phyloP scores from a whole-genome alignment of 2,888 invertebrate genomes.

The Drosophila lutescens region DNA sequence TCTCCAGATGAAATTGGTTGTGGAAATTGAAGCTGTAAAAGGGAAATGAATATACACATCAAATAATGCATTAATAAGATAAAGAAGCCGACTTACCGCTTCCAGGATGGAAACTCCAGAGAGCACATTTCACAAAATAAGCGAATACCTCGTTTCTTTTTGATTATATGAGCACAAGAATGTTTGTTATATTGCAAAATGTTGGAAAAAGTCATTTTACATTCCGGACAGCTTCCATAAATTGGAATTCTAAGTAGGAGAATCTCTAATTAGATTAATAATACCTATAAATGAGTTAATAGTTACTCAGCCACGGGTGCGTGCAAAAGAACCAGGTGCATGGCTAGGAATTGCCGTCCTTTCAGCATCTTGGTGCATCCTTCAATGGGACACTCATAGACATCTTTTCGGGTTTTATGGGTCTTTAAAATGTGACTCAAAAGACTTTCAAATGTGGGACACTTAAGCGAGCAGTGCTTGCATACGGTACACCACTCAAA shows the following conservation, averaged over 20 bases:
- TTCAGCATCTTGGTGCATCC: conserved; percentile 52
- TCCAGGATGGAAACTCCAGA: conserved; percentile 80
- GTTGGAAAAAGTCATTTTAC: conserved; percentile 76
- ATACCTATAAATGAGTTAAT: accelerated
- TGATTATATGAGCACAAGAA: conserved; percentile 77
- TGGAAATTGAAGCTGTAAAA: conserved; percentile 81
- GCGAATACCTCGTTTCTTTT: conserved; percentile 62
- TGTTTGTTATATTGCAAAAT: conserved; percentile 82
- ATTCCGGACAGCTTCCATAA: conserved; percentile 78
- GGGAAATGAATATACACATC: neutral
- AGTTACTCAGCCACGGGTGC: conserved; percentile 73
- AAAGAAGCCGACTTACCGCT: conserved; percentile 64
- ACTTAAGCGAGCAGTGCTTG: conserved; percentile 61
- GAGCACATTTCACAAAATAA: conserved; percentile 76
- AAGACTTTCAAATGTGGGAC: conserved; percentile 56
- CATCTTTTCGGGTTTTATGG: conserved; percentile 45
- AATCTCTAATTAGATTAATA: neutral
- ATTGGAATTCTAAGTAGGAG: conserved; percentile 51
- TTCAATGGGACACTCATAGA: conserved; percentile 71
- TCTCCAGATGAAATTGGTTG: conserved; percentile 82
- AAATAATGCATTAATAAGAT: neutral
- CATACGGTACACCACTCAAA: conserved; percentile 70
- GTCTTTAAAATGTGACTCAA: conserved; percentile 54
- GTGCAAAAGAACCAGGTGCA: conserved; percentile 80
- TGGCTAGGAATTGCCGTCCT: conserved; percentile 64